Conservation (phyloP, 2,888 invertebrate species). For the Sussaba pulchella region DNA sequence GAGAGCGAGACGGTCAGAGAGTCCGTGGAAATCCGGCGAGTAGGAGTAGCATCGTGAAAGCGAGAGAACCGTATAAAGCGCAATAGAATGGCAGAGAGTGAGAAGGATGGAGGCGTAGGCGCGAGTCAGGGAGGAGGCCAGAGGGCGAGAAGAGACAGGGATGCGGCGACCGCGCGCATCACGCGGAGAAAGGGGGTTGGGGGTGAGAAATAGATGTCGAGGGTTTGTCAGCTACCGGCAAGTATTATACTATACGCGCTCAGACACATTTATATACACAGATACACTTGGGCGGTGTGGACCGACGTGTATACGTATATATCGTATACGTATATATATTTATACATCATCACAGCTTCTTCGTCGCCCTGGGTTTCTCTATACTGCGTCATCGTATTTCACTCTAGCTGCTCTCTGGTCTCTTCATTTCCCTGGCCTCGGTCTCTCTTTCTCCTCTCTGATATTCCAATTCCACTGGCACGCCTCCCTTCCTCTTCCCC, state of each 20-base stretch:
- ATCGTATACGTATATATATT: constrained; percentile 2
- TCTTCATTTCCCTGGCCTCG: constrained; percentile 33
- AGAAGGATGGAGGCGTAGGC: constrained; percentile 45
- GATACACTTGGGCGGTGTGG: neutral
- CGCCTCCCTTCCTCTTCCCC: constrained; percentile 61
- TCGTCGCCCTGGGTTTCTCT: constrained; percentile 30
- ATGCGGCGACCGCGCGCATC: constrained; percentile 51
- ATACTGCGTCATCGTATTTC: constrained; percentile 31
- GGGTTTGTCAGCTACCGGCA: constrained; percentile 82
- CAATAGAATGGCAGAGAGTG: constrained; percentile 34
- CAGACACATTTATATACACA: constrained; percentile 58
- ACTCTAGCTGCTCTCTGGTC: constrained; percentile 20
- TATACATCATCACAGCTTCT: constrained; percentile 47
- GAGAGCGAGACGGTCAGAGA: constrained; percentile 40
- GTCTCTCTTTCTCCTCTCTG: constrained; percentile 63
- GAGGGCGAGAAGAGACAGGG: constrained; percentile 52
- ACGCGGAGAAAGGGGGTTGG: constrained; percentile 61
- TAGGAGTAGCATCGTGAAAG: constrained; percentile 58
- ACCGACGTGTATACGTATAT: neutral
- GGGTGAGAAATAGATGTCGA: constrained; percentile 81
- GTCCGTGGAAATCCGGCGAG: constrained; percentile 56
- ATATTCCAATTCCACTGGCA: constrained; percentile 76
- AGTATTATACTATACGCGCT: constrained; percentile 78
- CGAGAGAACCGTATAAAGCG: constrained; percentile 36
- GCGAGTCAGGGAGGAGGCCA: constrained; percentile 37